Base-by-base conservation (phyloP, 2,888 invertebrate species). In the Tillus elongatus region DNA sequence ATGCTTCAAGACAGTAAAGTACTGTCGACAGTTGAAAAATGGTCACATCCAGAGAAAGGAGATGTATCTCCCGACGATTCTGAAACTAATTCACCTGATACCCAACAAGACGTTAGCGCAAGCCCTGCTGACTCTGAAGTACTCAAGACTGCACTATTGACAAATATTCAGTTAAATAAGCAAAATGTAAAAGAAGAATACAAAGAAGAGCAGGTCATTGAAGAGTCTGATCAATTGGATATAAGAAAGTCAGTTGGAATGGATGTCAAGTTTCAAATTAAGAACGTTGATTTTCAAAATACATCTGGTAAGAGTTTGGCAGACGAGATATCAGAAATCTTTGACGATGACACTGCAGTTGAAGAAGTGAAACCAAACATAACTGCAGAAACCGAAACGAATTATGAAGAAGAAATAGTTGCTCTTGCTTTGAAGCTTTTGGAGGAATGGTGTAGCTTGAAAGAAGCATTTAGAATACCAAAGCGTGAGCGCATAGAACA, bases 401-500 rank as follows among this genome's bases (percentile, higher is more conserved):
- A 52, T 42, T 51, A 53, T 33, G 53, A 58, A 32, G 71, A 71
- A 41, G 74, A 74, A 59, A 72, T 77, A 1, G 69, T 71, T 33
- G 75, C 76, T 35, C 57, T 81, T 3, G 77, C 77, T 11, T 63
- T 64, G 28, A 75, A 77, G 50, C 65, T 90, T 26, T 57, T 90
- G 35, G 75, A 77, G 32, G 72, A 77, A 40, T 91, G 91, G 91
- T 73, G 79, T 2, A 75, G 71, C 58, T 64, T 81, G 30, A 80
- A 79, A 63, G 82, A 83, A 61, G 75, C 78, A 9, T 95, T 92
- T 63, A 81, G 88, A 60, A 95, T 93, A 56, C 95, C 95, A 1
- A 92, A 92, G 66, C 90, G 90, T 51, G 89, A 93, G 59, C 74
- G 90, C 38, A 84, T 91, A 42, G 91, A 93, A 57, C 90, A 91